A percentile compares a stretch with the other conserved stretches of the same genome.
Evolutionary conservation across 2,888 invertebrate genomes (phyloP).

Genomic region (Pyrrhosoma nymphula): DNA sequence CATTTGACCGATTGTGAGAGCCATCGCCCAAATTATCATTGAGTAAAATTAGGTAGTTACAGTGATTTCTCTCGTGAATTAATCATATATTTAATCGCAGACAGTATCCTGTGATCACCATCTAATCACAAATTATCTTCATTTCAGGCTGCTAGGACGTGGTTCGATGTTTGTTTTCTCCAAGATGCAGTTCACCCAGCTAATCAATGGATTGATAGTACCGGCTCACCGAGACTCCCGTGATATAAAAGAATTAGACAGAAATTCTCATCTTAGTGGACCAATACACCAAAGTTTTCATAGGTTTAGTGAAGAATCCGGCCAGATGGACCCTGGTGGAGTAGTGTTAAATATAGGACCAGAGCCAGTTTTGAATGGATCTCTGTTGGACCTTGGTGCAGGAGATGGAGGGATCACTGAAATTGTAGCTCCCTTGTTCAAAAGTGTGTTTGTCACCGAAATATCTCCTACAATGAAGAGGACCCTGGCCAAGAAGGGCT

Average conservation of each 20-base stretch:
- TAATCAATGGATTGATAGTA: constrained; percentile 79
- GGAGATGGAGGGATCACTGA: constrained; percentile 97
- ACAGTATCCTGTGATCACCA: neutral
- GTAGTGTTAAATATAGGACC: neutral
- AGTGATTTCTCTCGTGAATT: no score
- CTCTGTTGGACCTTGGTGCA: constrained; percentile 93
- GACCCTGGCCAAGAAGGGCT: constrained; percentile 87
- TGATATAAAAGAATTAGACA: neutral
- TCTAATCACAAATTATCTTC: constrained; percentile 43
- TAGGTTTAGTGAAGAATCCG: neutral
- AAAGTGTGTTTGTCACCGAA: constrained; percentile 92
- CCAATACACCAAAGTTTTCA: neutral
- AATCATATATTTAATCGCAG: no score
- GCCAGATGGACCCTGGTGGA: neutral
- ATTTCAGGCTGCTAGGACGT: constrained; percentile 87
- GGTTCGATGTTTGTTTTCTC: constrained; percentile 99
- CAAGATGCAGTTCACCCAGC: constrained; percentile 85
- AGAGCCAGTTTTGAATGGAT: constrained; percentile 76
- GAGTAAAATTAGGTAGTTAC: no score
- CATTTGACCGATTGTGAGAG: no score
- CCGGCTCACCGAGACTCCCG: neutral
- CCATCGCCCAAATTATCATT: no score
- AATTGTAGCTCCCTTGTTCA: constrained; percentile 87
- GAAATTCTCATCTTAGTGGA: neutral
- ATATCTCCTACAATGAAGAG: constrained; percentile 93